A percentile compares a stretch with the other conserved stretches of the same genome.
Conservation (phyloP, 2,797 vertebrate genomes). For the Nothura maculosa region DNA sequence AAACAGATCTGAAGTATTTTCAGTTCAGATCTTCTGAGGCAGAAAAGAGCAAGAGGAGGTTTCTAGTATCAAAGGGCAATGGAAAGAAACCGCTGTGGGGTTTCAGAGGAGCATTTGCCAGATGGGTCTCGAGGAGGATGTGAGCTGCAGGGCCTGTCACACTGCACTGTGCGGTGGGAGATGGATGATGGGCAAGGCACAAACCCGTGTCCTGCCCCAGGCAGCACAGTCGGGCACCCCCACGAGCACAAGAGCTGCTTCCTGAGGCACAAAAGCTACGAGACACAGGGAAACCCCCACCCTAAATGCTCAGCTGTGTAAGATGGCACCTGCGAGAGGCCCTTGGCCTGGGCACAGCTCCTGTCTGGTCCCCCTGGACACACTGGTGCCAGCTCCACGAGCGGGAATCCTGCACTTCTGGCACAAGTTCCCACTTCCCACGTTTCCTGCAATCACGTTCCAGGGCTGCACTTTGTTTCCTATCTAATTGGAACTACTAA, state of each 20-base stretch:
- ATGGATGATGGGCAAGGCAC: background rate
- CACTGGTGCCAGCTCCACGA: background rate
- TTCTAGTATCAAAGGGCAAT: background rate
- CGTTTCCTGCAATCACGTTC: background rate
- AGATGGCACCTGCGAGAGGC: background rate
- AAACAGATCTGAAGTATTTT: background rate
- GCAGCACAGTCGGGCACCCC: background rate
- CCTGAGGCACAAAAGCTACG: background rate
- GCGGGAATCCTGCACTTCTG: background rate
- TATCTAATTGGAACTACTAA: background rate
- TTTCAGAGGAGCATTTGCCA: background rate
- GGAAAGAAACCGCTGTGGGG: background rate
- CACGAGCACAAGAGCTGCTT: background rate
- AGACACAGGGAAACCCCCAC: background rate
- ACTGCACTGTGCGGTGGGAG: background rate
- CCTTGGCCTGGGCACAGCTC: background rate
- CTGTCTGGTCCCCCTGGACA: background rate
- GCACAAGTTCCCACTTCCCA: background rate
- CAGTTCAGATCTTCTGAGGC: background rate
- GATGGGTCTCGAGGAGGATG: background rate
- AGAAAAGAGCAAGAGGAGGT: background rate
- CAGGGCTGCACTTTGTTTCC: background rate
- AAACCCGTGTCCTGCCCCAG: background rate
- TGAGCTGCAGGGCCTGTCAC: accelerated
- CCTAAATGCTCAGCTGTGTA: background rate